These are phyloP conservation scores for Ranitomeya variabilis DNA, from an alignment of 2,113 vertebrate species.

Conservation along the genomic window DNA sequence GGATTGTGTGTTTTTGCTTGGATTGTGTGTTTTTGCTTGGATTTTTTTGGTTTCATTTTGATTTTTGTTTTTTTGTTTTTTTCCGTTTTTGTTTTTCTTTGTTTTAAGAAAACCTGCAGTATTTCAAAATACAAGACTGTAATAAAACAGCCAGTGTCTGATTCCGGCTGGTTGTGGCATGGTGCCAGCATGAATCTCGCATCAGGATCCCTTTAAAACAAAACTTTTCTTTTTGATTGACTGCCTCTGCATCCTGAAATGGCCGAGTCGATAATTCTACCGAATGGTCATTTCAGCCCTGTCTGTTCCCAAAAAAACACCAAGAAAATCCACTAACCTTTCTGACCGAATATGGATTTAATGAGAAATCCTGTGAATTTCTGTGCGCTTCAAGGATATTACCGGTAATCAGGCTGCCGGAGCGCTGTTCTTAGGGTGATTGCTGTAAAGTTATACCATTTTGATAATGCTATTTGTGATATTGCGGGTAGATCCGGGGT, in stretches of 20 bases:
- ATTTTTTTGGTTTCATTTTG: too few relatives aligned
- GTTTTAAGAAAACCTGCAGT: too few relatives aligned
- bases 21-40: too few relatives aligned
- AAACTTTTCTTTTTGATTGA: not conserved
- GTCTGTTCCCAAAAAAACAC: not conserved
- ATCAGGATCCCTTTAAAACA: not conserved
- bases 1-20: too few relatives aligned
- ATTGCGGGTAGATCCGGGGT: not conserved
- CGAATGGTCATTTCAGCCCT: not conserved
- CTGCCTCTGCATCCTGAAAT: not conserved
- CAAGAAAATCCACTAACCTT: not conserved
- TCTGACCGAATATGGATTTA: not conserved
- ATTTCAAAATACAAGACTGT: too few relatives aligned
- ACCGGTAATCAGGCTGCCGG: slow-evolving; percentile 31
- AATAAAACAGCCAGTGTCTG: too few relatives aligned
- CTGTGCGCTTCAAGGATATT: slow-evolving; percentile 8
- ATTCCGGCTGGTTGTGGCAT: too few relatives aligned
- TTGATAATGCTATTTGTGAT: not conserved
- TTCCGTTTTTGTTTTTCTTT: too few relatives aligned
- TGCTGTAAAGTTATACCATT: slow-evolving; percentile 16
- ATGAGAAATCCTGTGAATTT: slow-evolving; percentile 29
- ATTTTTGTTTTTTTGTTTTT: too few relatives aligned
- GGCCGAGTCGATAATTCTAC: too few relatives aligned
- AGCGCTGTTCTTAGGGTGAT: slow-evolving; percentile 12
- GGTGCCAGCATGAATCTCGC: too few relatives aligned